Evolutionary conservation across 2,113 vertebrate species (phyloP).

Genomic region (Scophthalmus maximus): DNA sequence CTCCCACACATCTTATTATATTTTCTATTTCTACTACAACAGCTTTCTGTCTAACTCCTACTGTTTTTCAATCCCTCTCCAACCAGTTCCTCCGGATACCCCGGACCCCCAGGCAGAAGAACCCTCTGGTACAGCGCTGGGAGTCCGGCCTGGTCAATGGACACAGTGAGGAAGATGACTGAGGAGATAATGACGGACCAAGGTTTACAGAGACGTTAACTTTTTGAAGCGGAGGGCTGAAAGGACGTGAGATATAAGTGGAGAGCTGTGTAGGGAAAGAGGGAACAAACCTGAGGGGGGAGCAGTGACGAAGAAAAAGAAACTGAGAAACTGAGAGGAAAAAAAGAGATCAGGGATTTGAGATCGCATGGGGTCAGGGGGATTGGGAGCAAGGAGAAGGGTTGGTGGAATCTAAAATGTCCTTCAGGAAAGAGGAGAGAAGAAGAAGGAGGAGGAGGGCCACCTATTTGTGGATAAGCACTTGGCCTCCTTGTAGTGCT

Average conservation of each 20-base stretch:
- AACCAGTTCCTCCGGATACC: slow-evolving; percentile 44
- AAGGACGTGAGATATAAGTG: slow-evolving; percentile 13
- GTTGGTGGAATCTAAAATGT: slow-evolving; percentile 37
- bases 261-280: not conserved
- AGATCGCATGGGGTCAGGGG: slow-evolving; percentile 45
- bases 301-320: slow-evolving; percentile 7
- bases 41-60: not conserved
- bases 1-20: slow-evolving; percentile 28
- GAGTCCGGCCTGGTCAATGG: slow-evolving; percentile 78
- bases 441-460: slow-evolving; percentile 6
- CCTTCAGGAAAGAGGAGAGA: slow-evolving; percentile 20
- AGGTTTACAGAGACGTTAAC: slow-evolving; percentile 16
- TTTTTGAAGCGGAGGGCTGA: no score
- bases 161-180: slow-evolving; percentile 53
- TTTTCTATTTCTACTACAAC: not conserved
- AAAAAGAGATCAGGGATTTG: slow-evolving; percentile 52
- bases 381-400: slow-evolving; percentile 42
- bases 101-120: slow-evolving; percentile 71
- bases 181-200: slow-evolving; percentile 29
- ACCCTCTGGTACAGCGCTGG: slow-evolving; percentile 79
- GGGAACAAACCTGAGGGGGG: not conserved
- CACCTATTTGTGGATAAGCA: slow-evolving; percentile 23
- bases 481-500: slow-evolving; percentile 27
- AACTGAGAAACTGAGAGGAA: slow-evolving; percentile 15
- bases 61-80: not conserved